These are phyloP conservation scores for Lamprologus lemairii DNA, from an alignment of 2,113 vertebrate species.

Conservation along the genomic window DNA sequence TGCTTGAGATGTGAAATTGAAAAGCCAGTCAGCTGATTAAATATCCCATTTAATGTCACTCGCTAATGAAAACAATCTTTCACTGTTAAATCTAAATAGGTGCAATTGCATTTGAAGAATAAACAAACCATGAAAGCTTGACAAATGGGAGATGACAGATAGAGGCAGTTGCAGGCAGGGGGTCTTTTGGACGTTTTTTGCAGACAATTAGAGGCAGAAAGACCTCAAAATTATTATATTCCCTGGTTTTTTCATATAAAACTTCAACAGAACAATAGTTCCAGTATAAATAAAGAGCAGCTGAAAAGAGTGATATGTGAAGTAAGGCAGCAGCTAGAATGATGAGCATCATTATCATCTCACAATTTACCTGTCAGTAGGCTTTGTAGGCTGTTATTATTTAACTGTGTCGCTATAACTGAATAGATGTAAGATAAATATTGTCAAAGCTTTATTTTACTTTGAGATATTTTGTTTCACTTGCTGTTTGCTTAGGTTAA, in stretches of 20 bases:
- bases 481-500: background rate
- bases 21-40: slow-evolving; percentile 71
- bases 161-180: background rate
- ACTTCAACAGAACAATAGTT: too few species aligned
- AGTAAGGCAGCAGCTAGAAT: background rate
- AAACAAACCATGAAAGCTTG: slow-evolving; percentile 59
- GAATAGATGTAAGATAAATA: background rate
- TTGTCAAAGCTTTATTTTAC: background rate
- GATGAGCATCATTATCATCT: background rate
- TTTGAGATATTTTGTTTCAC: background rate
- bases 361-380: background rate
- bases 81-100: slow-evolving; percentile 60
- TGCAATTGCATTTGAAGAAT: slow-evolving; percentile 57
- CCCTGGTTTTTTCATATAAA: background rate
- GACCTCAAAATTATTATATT: background rate
- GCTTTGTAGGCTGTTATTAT: background rate
- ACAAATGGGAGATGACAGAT: slow-evolving; percentile 37
- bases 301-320: background rate
- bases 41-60: slow-evolving; percentile 67
- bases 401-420: background rate
- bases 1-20: slow-evolving; percentile 65
- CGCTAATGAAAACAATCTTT: slow-evolving; percentile 70
- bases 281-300: background rate
- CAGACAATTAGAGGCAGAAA: background rate
- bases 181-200: background rate